phyloP scores from a whole-genome alignment of 2,113 vertebrate genomes.

The Desmodus rotundus region DNA sequence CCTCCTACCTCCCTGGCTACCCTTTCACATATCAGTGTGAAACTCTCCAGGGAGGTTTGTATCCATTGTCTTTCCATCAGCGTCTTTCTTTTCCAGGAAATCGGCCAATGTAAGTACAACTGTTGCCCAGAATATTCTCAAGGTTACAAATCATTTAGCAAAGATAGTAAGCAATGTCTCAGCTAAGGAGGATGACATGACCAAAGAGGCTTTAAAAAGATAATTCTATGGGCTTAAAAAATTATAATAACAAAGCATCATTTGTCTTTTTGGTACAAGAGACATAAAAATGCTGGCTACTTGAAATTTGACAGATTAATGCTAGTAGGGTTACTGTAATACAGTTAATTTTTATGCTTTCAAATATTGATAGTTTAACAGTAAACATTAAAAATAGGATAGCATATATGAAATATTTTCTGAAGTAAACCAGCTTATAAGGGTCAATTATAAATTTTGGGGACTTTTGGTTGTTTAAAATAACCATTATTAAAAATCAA shows the following conservation, averaged over 20 bases:
- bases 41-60: neutral
- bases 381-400: neutral
- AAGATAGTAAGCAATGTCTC: neutral
- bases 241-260: neutral
- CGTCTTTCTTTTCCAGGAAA: neutral
- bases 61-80: neutral
- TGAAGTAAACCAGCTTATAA: neutral
- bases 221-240: neutral
- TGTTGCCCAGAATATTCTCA: neutral
- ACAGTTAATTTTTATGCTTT: neutral
- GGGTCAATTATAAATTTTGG: neutral
- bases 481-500: neutral
- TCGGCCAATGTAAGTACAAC: neutral
- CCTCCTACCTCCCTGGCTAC: neutral
- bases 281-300: neutral
- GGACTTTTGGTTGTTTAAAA: neutral
- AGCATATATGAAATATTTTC: neutral
- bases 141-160: slow-evolving; percentile 34
- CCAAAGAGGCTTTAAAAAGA: neutral
- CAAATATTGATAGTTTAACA: neutral
- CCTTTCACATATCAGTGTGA: neutral
- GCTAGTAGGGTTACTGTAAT: neutral
- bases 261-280: neutral
- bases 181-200: neutral
- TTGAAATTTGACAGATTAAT: neutral